Conservation (phyloP, 2,888 invertebrate genomes). For the Patella ulyssiponensis region DNA sequence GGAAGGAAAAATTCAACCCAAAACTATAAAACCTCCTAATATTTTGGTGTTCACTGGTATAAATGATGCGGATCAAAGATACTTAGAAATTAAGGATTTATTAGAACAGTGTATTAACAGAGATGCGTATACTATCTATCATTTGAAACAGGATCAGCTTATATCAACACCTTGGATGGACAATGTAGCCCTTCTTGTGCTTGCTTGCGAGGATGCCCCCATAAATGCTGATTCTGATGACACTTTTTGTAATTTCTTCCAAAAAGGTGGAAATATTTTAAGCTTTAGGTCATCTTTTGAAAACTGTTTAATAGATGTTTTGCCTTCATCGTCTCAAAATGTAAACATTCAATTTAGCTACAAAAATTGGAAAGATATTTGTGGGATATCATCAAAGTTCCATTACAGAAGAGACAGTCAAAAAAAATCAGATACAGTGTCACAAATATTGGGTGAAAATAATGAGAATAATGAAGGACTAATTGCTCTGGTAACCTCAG, state of each 20-base stretch:
- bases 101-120: constrained; percentile 59
- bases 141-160: constrained; percentile 63
- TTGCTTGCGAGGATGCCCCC: constrained; percentile 55
- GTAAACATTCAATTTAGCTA: constrained; percentile 43
- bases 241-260: constrained; percentile 55
- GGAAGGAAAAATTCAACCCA: no score
- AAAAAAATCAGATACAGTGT: constrained; percentile 13
- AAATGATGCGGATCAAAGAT: constrained; percentile 59
- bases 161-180: constrained; percentile 64
- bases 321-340: constrained; percentile 26
- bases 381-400: constrained; percentile 50
- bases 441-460: constrained; percentile 29
- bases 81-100: constrained; percentile 51
- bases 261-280: constrained; percentile 52
- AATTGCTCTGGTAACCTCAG: constrained; percentile 38
- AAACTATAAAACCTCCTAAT: constrained; percentile 65
- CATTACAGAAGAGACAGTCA: constrained; percentile 39
- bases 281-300: constrained; percentile 56
- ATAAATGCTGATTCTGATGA: constrained; percentile 50
- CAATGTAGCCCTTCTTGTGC: constrained; percentile 61
- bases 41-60: constrained; percentile 69
- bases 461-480: constrained; percentile 40
- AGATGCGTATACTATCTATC: constrained; percentile 65
- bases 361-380: constrained; percentile 46
- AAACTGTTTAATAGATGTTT: constrained; percentile 35